A percentile compares a stretch with the other conserved stretches of the same genome.
Conservation (phyloP, 2,888 invertebrate species). For the Coronaproctus castanopsis region DNA sequence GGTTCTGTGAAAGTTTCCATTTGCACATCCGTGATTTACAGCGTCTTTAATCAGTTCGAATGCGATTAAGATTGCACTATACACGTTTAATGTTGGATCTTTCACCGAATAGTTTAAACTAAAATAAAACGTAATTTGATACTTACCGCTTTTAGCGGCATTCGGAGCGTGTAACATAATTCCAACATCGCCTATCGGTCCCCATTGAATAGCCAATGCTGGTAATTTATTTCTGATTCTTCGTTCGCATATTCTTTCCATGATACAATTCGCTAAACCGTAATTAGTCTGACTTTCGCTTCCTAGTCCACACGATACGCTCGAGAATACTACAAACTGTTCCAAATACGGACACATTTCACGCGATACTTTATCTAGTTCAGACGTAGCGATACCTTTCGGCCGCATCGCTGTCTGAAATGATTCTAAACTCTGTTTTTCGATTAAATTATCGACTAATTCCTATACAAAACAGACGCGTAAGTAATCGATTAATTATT, state of each 20-base stretch:
- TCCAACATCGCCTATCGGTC: conserved; percentile 71
- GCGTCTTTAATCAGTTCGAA: no score
- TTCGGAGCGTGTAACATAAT: conserved; percentile 36
- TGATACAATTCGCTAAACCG: conserved; percentile 61
- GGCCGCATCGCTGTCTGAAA: conserved; percentile 48
- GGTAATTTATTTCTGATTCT: conserved; percentile 47
- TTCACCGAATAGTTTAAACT: no score
- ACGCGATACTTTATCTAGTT: conserved; percentile 47
- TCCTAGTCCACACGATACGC: conserved; percentile 77
- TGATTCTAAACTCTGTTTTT: conserved; percentile 47
- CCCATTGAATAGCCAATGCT: conserved; percentile 76
- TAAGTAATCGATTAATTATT: neutral
- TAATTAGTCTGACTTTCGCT: conserved; percentile 82
- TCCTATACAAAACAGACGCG: neutral
- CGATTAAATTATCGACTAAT: conserved; percentile 38
- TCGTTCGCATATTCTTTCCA: conserved; percentile 42
- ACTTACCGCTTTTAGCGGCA: conserved; percentile 31
- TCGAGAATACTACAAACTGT: conserved; percentile 77
- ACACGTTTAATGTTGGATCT: no score
- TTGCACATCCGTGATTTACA: no score
- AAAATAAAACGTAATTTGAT: neutral
- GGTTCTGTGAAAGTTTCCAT: no score
- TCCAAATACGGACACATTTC: conserved; percentile 32
- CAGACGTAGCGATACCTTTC: conserved; percentile 55
- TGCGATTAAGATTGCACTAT: no score